Evolutionary conservation across 2,113 vertebrate species (phyloP).

Genomic region (Salvelinus fontinalis): DNA sequence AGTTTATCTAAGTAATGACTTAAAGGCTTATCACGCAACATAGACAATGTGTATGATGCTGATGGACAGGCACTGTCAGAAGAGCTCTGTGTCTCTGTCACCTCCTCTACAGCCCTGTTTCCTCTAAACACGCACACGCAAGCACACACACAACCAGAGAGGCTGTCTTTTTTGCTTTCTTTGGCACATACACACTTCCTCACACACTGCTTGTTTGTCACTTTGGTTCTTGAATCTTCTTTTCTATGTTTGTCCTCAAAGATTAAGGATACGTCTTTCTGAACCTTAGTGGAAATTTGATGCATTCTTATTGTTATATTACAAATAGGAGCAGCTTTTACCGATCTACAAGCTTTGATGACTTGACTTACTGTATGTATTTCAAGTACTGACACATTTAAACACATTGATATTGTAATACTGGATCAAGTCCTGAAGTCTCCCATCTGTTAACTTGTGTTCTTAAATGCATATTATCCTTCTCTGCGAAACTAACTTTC

Average conservation of each 20-base stretch:
- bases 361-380: background rate
- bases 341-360: background rate
- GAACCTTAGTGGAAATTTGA: no score
- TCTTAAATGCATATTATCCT: background rate
- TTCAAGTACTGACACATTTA: no score
- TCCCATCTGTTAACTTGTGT: background rate
- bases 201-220: background rate
- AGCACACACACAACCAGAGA: background rate
- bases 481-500: no score
- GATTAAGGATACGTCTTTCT: background rate
- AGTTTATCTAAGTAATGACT: background rate
- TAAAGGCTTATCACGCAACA: conserved; percentile 4
- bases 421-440: background rate
- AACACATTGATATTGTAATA: no score
- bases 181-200: background rate
- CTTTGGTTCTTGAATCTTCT: background rate
- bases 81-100: conserved; percentile 10
- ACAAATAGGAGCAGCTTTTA: no score
- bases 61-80: conserved; percentile 16
- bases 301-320: background rate
- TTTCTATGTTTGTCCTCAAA: background rate
- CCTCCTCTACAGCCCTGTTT: background rate
- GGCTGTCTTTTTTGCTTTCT: no score
- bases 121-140: background rate
- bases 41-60: background rate